Evolutionary conservation across 2,113 vertebrate genomes (phyloP).

Genomic region (Urocitellus parryii): DNA sequence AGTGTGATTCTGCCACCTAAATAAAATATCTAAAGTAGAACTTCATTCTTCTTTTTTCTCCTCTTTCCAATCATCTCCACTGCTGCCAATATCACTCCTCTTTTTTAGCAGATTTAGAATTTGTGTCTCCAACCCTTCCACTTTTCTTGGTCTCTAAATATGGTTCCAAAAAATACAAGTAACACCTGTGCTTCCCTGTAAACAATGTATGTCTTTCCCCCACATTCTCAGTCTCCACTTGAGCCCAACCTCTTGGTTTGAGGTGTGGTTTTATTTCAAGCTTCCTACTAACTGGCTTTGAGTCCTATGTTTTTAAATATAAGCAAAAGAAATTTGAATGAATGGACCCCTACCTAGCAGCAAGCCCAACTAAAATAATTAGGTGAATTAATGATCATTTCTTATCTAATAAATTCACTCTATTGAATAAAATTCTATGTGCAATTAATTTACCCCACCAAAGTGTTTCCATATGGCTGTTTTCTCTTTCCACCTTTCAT

Average conservation of each 20-base stretch:
- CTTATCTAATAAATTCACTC: background rate
- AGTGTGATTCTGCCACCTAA: background rate
- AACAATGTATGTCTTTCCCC: background rate
- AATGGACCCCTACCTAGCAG: background rate
- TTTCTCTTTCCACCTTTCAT: background rate
- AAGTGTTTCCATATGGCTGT: background rate
- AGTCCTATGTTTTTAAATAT: background rate
- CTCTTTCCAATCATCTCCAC: background rate
- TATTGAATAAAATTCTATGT: conserved; percentile 1
- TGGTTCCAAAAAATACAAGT: background rate
- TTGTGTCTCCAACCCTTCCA: background rate
- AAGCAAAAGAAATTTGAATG: background rate
- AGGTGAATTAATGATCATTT: conserved; percentile 39
- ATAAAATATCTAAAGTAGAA: background rate
- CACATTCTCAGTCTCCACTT: background rate
- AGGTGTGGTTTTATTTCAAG: background rate
- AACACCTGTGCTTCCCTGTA: background rate
- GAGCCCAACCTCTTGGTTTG: background rate
- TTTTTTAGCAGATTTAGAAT: background rate
- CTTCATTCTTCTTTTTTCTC: background rate
- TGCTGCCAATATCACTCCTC: background rate
- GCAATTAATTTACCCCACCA: background rate
- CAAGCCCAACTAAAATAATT: background rate
- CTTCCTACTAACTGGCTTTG: background rate
- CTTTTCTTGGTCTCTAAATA: background rate